A percentile compares a stretch with the other conserved stretches of the same genome.
Conservation (phyloP, 92 coral and sea anemone species). For the Siderastrea radians region DNA sequence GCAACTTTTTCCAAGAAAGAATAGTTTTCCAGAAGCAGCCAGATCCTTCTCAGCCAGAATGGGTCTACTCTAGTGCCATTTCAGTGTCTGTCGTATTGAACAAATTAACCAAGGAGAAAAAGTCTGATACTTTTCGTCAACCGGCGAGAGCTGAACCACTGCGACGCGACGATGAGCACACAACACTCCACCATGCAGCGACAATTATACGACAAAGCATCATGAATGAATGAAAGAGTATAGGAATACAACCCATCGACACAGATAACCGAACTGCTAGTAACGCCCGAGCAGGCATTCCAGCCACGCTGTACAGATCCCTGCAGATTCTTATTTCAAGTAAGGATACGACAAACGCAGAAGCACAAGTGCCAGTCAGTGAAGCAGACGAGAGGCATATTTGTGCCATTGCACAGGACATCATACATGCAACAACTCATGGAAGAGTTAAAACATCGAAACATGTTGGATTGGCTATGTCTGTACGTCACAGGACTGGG, state of each 20-base stretch:
- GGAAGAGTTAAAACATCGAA: constrained; percentile 64
- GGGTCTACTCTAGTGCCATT: constrained; percentile 3
- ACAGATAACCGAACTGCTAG: constrained; percentile 10
- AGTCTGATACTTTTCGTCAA: background rate
- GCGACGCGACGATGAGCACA: background rate
- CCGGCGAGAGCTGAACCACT: background rate
- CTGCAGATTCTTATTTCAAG: background rate
- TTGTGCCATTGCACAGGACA: constrained; percentile 58
- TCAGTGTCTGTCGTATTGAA: background rate
- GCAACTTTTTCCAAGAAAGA: background rate
- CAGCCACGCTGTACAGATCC: background rate
- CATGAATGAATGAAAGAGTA: background rate
- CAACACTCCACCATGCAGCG: constrained; percentile 26
- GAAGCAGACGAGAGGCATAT: constrained; percentile 32
- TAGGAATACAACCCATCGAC: constrained; percentile 13
- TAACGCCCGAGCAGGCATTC: background rate
- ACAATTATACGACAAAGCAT: background rate
- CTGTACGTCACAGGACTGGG: constrained; percentile 61
- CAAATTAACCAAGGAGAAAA: background rate
- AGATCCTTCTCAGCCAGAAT: background rate
- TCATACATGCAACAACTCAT: constrained; percentile 54
- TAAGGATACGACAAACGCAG: background rate
- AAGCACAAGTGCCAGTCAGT: background rate
- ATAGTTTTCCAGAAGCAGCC: constrained; percentile 1
- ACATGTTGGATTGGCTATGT: constrained; percentile 72